phyloP scores from a whole-genome alignment of 2,113 vertebrate genomes.

The Vombatus ursinus region DNA sequence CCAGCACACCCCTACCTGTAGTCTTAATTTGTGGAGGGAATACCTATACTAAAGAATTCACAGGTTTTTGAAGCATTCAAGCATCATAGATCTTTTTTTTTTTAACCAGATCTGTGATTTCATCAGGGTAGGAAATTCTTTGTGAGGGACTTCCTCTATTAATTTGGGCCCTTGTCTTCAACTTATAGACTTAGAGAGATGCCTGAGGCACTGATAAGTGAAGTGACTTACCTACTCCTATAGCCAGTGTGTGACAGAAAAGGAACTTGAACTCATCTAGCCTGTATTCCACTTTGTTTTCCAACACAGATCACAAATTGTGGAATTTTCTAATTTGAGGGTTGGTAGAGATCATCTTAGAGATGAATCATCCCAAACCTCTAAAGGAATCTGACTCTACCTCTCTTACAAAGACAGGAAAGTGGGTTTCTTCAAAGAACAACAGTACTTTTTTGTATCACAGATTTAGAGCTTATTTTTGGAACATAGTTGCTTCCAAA shows the following conservation, averaged over 20 bases:
- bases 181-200: not conserved
- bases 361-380: not conserved
- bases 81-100: not conserved
- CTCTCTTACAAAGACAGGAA: not conserved
- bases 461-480: not conserved
- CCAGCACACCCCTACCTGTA: not conserved
- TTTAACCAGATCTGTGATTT: not conserved
- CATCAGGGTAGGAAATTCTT: not conserved
- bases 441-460: not conserved
- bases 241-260: not conserved
- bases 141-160: not conserved
- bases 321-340: not conserved
- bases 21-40: not conserved
- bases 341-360: not conserved
- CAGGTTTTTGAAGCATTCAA: not conserved
- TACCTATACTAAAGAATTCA: not conserved
- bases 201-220: not conserved
- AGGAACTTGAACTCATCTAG: not conserved
- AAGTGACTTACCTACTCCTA: not conserved
- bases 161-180: not conserved
- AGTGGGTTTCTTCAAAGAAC: not conserved
- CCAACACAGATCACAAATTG: not conserved
- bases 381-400: not conserved
- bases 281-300: not conserved
- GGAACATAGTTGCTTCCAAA: not conserved